These are phyloP conservation scores for Steinernema khuongi DNA, from an alignment of 1,140 invertebrate species.

Conservation along the genomic window DNA sequence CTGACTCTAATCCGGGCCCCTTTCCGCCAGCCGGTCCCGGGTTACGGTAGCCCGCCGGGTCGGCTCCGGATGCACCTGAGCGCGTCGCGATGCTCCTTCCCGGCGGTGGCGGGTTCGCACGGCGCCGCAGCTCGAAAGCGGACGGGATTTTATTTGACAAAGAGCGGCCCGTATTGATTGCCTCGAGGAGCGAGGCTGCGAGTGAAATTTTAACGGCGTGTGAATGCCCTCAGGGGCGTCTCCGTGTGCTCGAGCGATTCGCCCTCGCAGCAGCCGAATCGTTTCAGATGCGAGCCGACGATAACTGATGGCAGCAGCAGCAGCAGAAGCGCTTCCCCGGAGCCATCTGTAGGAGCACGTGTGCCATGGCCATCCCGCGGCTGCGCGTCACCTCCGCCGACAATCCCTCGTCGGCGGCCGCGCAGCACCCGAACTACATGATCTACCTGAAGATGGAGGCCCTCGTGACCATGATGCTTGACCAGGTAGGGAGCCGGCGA, in stretches of 20 bases:
- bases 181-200: conserved; percentile 7
- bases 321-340: neutral
- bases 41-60: too few relatives aligned
- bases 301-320: neutral
- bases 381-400: conserved; percentile 9
- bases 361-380: neutral
- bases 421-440: conserved; percentile 53
- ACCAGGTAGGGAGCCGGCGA: conserved; percentile 65
- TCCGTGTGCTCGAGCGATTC: neutral
- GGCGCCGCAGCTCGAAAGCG: neutral
- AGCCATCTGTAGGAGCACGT: neutral
- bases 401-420: conserved; percentile 7
- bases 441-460: conserved; percentile 74
- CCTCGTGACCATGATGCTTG: conserved; percentile 92
- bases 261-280: neutral
- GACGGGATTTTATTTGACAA: conserved; percentile 3
- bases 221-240: neutral
- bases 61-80: neutral
- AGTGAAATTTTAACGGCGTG: neutral
- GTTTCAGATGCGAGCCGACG: neutral
- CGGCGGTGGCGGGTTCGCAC: too few relatives aligned
- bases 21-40: too few relatives aligned
- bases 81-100: neutral
- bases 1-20: too few relatives aligned
- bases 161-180: conserved; percentile 10